These are phyloP conservation scores for Nyctereutes procyonoides DNA, from an alignment of 2,113 vertebrate species.

Conservation along the genomic window DNA sequence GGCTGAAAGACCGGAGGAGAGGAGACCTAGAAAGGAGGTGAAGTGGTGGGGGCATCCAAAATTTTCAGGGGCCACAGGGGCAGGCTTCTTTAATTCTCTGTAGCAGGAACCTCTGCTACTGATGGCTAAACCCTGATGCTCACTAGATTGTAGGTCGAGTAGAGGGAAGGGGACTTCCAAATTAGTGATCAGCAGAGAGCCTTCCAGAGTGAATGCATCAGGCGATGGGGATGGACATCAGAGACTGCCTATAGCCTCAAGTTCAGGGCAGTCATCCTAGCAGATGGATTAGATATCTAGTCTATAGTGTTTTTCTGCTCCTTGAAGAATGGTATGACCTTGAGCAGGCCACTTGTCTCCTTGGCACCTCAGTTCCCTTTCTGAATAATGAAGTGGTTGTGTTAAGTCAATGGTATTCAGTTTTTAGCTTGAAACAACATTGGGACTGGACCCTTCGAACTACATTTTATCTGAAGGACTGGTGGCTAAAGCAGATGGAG, in stretches of 20 bases:
- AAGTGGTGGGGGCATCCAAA: not conserved
- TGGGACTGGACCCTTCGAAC: not conserved
- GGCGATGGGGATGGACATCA: not conserved
- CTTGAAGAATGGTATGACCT: not conserved
- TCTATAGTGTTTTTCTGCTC: not conserved
- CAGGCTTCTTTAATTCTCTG: not conserved
- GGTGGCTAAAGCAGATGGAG: not conserved
- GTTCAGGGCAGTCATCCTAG: not conserved
- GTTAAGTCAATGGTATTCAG: not conserved
- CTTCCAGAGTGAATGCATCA: not conserved
- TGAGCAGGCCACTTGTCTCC: not conserved
- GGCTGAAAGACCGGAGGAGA: not conserved
- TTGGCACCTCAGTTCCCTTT: not conserved
- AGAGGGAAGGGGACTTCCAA: not conserved
- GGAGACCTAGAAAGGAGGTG: not conserved
- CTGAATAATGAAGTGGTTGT: not conserved
- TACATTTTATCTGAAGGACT: not conserved
- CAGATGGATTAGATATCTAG: not conserved
- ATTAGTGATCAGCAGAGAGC: not conserved
- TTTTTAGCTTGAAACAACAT: conserved; percentile 18
- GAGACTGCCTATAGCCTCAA: not conserved
- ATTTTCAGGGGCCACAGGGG: not conserved
- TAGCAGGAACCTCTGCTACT: not conserved
- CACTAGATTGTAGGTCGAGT: not conserved
- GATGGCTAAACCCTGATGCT: not conserved